phyloP scores from a whole-genome alignment of 2,113 vertebrate species.

The Pseudonaja textilis region DNA sequence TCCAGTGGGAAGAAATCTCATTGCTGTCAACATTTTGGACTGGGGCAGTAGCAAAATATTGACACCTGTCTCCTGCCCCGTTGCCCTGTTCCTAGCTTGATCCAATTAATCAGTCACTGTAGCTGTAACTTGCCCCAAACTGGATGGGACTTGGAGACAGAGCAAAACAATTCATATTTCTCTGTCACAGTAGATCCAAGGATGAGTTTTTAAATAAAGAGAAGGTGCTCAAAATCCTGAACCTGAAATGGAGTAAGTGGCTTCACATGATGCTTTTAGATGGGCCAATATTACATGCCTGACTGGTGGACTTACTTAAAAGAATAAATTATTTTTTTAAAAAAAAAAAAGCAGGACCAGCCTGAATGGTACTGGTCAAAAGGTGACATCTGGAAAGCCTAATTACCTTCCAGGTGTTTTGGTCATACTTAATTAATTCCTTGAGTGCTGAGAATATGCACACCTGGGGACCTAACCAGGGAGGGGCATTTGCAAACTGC shows the following conservation, averaged over 20 bases:
- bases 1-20: not conserved
- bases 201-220: not conserved
- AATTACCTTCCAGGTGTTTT: slow-evolving; percentile 33
- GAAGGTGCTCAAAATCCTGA: not conserved
- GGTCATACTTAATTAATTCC: slow-evolving; percentile 29
- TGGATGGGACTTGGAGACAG: not conserved
- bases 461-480: not conserved
- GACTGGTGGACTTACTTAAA: not conserved
- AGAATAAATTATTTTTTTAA: not conserved
- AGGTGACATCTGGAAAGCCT: slow-evolving; percentile 22
- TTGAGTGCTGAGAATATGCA: slow-evolving; percentile 11
- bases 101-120: not conserved
- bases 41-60: not conserved
- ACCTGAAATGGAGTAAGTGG: not conserved
- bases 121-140: not conserved
- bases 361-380: slow-evolving; percentile 10
- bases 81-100: not conserved
- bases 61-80: not conserved
- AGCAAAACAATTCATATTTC: not conserved
- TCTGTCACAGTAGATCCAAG: not conserved
- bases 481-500: slow-evolving; percentile 19
- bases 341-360: not conserved
- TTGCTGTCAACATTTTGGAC: not conserved
- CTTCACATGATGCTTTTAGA: not conserved
- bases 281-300: not conserved